A percentile compares a stretch with the other conserved stretches of the same genome.
These are phyloP conservation scores for Takifugu bimaculatus DNA, from an alignment of 2,113 vertebrate species.

Conservation along the genomic window DNA sequence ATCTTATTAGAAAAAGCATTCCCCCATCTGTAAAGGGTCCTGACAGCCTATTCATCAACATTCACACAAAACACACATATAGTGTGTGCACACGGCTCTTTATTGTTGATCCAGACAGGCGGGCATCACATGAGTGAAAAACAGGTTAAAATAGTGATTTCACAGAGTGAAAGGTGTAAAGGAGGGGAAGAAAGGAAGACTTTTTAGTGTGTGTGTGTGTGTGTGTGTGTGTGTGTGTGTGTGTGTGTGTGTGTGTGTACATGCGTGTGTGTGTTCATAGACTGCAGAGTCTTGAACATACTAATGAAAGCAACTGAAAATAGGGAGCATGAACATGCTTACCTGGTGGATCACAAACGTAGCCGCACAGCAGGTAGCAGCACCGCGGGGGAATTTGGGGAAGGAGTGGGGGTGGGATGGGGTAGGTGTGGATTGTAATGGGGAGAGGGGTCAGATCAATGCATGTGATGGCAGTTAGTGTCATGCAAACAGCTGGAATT, in stretches of 20 bases:
- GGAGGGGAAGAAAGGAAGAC: slow-evolving; percentile 2
- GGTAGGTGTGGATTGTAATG: not conserved
- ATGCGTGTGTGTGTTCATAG: not conserved
- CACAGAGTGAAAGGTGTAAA: not conserved
- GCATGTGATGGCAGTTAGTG: slow-evolving; percentile 2
- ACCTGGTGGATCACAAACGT: slow-evolving; percentile 43
- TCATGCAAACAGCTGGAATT: slow-evolving; percentile 1
- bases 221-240: not conserved
- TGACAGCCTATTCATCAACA: slow-evolving; percentile 62
- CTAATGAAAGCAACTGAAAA: slow-evolving; percentile 32
- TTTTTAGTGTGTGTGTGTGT: not conserved
- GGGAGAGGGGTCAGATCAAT: slow-evolving; percentile 29
- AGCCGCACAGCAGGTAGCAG: slow-evolving; percentile 6
- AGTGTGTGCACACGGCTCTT: slow-evolving; percentile 5
- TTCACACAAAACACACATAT: slow-evolving; percentile 20
- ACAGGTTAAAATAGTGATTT: slow-evolving; percentile 20
- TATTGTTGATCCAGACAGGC: slow-evolving; percentile 15
- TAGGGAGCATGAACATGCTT: slow-evolving; percentile 41
- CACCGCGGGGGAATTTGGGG: slow-evolving; percentile 5
- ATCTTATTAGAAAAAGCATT: slow-evolving; percentile 44
- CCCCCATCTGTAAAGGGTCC: slow-evolving; percentile 33
- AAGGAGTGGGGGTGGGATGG: too few species aligned
- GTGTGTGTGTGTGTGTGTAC: not conserved
- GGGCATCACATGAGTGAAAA: slow-evolving; percentile 35
- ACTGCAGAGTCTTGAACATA: slow-evolving; percentile 14